phyloP scores from a whole-genome alignment of 1,140 invertebrate species.

The Tetragonula clypearis region DNA sequence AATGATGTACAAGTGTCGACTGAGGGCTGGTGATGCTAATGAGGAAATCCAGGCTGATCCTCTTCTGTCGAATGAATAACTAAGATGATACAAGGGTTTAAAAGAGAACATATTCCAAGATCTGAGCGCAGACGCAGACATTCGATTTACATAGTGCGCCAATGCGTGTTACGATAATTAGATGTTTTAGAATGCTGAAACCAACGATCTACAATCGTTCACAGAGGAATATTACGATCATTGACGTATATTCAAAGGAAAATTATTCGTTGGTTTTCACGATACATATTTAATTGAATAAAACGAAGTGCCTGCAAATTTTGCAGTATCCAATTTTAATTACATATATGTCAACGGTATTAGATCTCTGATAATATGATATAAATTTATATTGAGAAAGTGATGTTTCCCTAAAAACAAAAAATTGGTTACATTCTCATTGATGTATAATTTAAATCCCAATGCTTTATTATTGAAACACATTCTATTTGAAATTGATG shows the following conservation, averaged over 20 bases:
- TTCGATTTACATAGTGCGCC: constrained; percentile 39
- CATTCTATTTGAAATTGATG: not conserved
- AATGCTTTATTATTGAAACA: not conserved
- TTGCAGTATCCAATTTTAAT: not conserved
- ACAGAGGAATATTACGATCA: not conserved
- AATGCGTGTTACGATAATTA: constrained; percentile 50
- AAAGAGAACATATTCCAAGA: constrained; percentile 62
- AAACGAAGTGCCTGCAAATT: not conserved
- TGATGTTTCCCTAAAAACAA: not conserved
- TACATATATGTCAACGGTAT: not conserved
- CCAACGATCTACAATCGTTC: not conserved
- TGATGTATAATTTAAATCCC: no score
- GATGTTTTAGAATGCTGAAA: constrained; percentile 28
- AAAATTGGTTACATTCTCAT: not conserved
- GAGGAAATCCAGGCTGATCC: constrained; percentile 53
- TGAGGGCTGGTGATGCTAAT: constrained; percentile 44
- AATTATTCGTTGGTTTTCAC: not conserved
- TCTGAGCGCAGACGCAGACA: constrained; percentile 53
- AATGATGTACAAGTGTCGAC: constrained; percentile 15
- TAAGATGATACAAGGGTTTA: constrained; percentile 52
- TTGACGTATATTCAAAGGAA: not conserved
- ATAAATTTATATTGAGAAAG: not conserved
- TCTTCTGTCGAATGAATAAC: constrained; percentile 44
- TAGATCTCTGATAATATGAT: not conserved
- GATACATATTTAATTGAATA: not conserved